Base-by-base conservation (phyloP, 1,140 invertebrate species). In the Diorhabda elongata region DNA sequence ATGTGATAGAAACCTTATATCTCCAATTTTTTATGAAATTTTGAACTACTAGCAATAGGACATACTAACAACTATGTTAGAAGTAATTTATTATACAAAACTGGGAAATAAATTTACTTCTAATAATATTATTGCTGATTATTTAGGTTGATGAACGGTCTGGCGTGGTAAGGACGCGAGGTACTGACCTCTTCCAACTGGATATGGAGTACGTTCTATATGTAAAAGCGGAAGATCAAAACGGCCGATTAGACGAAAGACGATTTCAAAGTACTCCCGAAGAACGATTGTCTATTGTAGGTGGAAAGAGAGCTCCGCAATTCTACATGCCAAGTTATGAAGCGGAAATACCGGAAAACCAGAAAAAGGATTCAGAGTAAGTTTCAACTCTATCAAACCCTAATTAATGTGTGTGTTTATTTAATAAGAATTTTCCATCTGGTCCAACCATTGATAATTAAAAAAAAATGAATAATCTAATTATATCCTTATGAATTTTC, bases 121-220 rank as follows among this genome's bases (percentile, higher is more conserved):
- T 26, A 26, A 26, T 26, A 1, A 26, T 26, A 26, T 26, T 26
- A 26, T 52, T 52, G 47, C 6, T 52, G 6, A 52, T 52, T n/a
- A 8, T 52, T 71, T 77, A 79, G 64, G 76, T 78, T 41, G 75
- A 76, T 58, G 76, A 77, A 67, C 68, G 94, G 61, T 96, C 94
- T 2, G 95, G 95, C 0, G 95, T 97, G 6, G 94, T 97, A n/a
- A 85, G 95, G 26, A 97, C 95, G 0, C 85, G 93, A 58, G 94
- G 94, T 57, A 94, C 89, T 2, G 95, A 96, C 78, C 89, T 94
- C 8, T 97, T 97, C 79, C 94, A 96, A 81, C 82, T 97, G 75
- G 95, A 97, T 80, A 96, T 96, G 92, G 95, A 97, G 79, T 97
- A 97, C 80, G 94, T 97, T 11, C 83, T 97, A 66, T 97, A 97